Evolutionary conservation across 2,797 vertebrate genomes (phyloP), one percentile per base, ranked within the genome.

Genomic region (Danio jaintianensis): DNA sequence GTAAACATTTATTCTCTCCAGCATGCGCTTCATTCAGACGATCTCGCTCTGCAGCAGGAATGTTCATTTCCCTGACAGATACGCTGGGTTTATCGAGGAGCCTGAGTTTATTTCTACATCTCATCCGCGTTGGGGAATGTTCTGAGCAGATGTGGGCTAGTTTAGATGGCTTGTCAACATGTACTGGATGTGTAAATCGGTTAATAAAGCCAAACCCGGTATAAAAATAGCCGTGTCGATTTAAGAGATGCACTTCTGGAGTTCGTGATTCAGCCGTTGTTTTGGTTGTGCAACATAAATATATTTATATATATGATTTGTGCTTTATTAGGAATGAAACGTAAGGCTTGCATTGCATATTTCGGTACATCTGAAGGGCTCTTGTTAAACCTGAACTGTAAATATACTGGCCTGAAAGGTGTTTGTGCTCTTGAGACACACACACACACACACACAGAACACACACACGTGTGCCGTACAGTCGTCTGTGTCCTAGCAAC

Each of bases 21-120:
- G 81, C 84, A 82, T 80, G 55, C 47, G 16, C 73, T 74, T 78
- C 67, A 63, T 75, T 79, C 64, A 79, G 75, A 79, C 69, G 62
- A 56, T 71, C 75, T 82, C 83, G 79, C 75, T 67, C 80, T 82
- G 78, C 78, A 74, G 74, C 80, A 80, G 74, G 73, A 83, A 80
- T 77, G 67, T 77, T 15, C 18, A 40, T 73, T 73, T 80, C 77
- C 80, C 80, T 77, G 80, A 85, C 75, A 52, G 79, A 59, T 47
- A 7, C 11, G 47, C 7, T 1, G 45, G n/a, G 45, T 45, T 47
- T 47, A 7, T 47, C 11, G 11, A 76, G 62, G 72, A 74, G 84
- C 84, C 81, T 83, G 84, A 85, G 84, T 80, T 63, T 69, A 69
- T 77, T 36, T 71, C 38, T 71, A 42, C 52, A 55, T 15, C n/a